These are phyloP conservation scores for Yponomeuta evonymella DNA, from an alignment of 2,888 invertebrate species.

Conservation along the genomic window DNA sequence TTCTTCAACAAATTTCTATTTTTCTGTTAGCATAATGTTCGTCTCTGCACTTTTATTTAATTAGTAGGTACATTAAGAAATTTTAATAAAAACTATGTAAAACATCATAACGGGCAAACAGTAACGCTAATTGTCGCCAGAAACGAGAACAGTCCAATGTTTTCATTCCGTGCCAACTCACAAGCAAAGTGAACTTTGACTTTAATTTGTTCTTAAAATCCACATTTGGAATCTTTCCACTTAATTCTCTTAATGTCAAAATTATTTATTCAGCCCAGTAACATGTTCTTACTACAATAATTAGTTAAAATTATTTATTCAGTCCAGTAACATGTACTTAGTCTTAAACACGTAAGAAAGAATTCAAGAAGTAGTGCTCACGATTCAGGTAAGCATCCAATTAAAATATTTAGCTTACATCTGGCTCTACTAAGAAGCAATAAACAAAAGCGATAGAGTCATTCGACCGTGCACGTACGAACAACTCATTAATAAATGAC, in stretches of 20 bases:
- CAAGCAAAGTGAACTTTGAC: slow-evolving; percentile 37
- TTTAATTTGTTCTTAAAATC: background rate
- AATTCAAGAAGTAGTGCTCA: no score
- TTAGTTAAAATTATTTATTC: no score
- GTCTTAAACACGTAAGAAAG: no score
- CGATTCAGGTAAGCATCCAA: no score
- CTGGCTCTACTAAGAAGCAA: background rate
- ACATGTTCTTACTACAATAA: no score
- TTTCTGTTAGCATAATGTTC: no score
- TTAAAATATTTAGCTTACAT: background rate
- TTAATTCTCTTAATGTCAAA: background rate
- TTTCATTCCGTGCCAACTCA: slow-evolving; percentile 53
- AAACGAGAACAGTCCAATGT: slow-evolving; percentile 56
- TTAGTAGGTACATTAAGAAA: no score
- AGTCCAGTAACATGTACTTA: no score
- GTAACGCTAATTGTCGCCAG: slow-evolving; percentile 70
- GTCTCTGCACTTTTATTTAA: no score
- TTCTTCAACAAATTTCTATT: background rate
- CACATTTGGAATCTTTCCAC: background rate
- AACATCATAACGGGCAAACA: slow-evolving; percentile 23
- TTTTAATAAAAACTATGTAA: slow-evolving; percentile 30
- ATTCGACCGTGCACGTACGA: background rate
- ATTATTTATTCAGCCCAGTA: no score
- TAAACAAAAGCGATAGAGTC: background rate
- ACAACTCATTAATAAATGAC: background rate